Base-by-base conservation (phyloP, 2,797 vertebrate genomes). In the Takifugu ocellatus region DNA sequence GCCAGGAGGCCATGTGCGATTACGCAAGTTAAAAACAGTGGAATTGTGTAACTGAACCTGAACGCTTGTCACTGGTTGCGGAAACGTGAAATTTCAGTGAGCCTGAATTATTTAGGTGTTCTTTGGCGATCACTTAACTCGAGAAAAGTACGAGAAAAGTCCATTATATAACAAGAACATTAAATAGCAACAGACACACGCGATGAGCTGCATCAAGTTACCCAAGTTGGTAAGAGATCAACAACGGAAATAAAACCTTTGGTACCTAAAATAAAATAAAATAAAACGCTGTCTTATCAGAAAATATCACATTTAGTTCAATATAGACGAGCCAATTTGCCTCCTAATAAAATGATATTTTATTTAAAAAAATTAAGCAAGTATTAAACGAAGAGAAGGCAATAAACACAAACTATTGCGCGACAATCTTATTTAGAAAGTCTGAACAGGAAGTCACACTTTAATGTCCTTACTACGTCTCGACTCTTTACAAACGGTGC, bases 11-110 rank as follows among this genome's bases (percentile, higher is more conserved):
- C 52, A 12, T 5, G 17, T 2, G 50, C 15, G 12, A 68, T 91
- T 91, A 90, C 54, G 81, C 90, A 91, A 91, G 84, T 89, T 88
- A 5, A 58, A 5, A 74, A 65, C 56, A 51, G 11, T 48, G 60
- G 47, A 63, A 65, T 90, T 91, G 87, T 90, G 84, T 90, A 89
- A 89, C 72, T 69, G 3, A 3, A 4, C 12, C 1, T 25, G 10
- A 63, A 44, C 24, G 27, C 43, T 44, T 6, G 29, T 17, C 6
- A n/a, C 1, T 51, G 6, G 25, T 17, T 26, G 21, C 17, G 14
- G 7, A 45, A 31, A 31, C 27, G 6, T 2, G 2, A 6, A 0
- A 5, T 3, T 2, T 3, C 2, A 2, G 33, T 6, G 1, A 12
- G 7, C 5, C 1, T 15, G 7, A 1, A 15, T 1, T 31, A 6